phyloP scores from a whole-genome alignment of 2,113 vertebrate species.

The Brachypteracias leptosomus region DNA sequence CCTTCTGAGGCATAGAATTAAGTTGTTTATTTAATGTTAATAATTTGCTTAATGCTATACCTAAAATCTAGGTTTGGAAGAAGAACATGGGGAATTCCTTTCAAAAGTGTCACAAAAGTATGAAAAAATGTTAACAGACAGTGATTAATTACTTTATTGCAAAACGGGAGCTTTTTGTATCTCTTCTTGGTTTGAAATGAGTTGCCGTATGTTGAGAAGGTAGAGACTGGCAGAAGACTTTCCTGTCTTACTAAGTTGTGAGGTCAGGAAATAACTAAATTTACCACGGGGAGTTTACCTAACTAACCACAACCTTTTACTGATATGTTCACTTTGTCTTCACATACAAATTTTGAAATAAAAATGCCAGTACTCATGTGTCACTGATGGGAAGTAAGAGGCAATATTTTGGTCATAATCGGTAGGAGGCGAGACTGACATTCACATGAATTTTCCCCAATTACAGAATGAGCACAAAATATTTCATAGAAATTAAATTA shows the following conservation, averaged over 20 bases:
- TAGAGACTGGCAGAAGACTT: slow-evolving; percentile 33
- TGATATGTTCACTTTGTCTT: slow-evolving; percentile 34
- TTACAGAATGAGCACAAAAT: slow-evolving; percentile 25
- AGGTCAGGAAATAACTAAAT: slow-evolving; percentile 60
- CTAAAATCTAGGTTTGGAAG: neutral
- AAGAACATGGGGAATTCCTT: slow-evolving; percentile 41
- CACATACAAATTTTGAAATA: slow-evolving; percentile 39
- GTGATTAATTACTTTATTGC: slow-evolving; percentile 51
- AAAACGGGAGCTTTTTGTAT: slow-evolving; percentile 32
- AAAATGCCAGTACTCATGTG: slow-evolving; percentile 42
- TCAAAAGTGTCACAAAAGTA: neutral
- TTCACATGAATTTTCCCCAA: slow-evolving; percentile 36
- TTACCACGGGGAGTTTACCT: slow-evolving; percentile 66
- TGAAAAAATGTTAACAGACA: slow-evolving; percentile 25
- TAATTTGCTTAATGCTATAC: neutral
- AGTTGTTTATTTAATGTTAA: neutral
- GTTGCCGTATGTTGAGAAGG: neutral
- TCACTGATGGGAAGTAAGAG: slow-evolving; percentile 63
- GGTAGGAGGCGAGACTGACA: slow-evolving; percentile 27
- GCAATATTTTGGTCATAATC: slow-evolving; percentile 57
- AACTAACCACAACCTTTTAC: slow-evolving; percentile 60
- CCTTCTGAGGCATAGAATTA: neutral
- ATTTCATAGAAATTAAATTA: slow-evolving; percentile 39
- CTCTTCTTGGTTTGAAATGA: slow-evolving; percentile 59
- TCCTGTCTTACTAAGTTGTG: slow-evolving; percentile 49